phyloP scores from a whole-genome alignment of 2,797 vertebrate genomes.

The Pangasius krempfi region DNA sequence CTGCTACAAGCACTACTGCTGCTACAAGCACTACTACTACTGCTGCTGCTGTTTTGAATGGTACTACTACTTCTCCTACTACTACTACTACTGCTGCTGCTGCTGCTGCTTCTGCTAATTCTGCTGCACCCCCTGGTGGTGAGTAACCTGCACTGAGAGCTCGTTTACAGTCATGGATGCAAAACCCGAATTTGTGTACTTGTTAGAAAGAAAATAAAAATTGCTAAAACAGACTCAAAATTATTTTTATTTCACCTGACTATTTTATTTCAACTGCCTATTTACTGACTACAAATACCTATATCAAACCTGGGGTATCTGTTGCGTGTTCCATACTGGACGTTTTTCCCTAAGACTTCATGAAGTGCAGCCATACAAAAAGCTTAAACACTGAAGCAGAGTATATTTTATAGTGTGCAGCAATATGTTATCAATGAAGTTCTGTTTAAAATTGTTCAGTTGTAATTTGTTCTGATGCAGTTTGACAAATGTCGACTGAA shows the following conservation, averaged over 20 bases:
- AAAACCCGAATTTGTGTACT: not conserved
- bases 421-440: not conserved
- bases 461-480: not conserved
- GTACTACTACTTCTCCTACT: not conserved
- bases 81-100: not conserved
- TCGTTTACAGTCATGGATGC: not conserved
- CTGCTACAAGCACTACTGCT: conserved; percentile 42
- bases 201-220: not conserved
- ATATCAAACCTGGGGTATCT: not conserved
- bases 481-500: not conserved
- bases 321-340: not conserved
- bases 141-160: conserved; percentile 44
- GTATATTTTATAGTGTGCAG: not conserved
- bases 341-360: not conserved
- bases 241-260: not conserved
- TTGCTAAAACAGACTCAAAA: not conserved
- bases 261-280: not conserved
- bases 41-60: not conserved
- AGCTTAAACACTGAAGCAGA: not conserved
- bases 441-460: not conserved
- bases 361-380: not conserved
- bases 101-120: not conserved
- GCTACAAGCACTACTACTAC: not conserved
- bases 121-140: conserved; percentile 66
- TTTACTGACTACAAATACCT: not conserved